Base-by-base conservation (phyloP, 2,797 vertebrate genomes). In the Gadopsis bispinosus region DNA sequence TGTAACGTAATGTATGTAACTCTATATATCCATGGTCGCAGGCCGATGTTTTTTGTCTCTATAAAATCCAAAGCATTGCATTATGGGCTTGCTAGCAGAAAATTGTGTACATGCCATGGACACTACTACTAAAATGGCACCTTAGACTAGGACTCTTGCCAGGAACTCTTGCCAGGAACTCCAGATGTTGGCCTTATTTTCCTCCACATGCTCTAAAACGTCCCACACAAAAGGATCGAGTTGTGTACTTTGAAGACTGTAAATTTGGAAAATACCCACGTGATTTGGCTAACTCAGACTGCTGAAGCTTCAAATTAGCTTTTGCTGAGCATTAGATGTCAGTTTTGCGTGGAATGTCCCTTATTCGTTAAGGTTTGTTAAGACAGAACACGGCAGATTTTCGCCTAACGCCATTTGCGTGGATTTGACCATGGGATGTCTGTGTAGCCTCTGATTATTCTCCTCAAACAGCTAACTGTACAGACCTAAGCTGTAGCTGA, bases 371-470 rank as follows among this genome's bases (percentile, higher is more conserved):
- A 2, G 17, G 2, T 54, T 17, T 19, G 16, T 4, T 58, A 7
- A 58, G 56, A 59, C 33, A 59, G 26, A 56, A 35, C 16, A 41
- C 14, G 20, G 31, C 33, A 3, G 12, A 35, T 37, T 58, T 35
- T n/a, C 0, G 1, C 33, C 31, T 5, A 6, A 9, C 16, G 11
- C 35, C 8, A 1, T 37, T 6, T 59, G 9, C 0, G 4, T 37
- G 5, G n/a, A 20, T 59, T 37, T 11, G 17, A 39, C 5, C 7
- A 1, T 33, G 13, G 35, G 14, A 54, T 7, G 53, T 29, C 26
- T 3, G 11, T 26, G 51, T 53, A 29, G 56, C 33, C 35, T 39
- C 20, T 59, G 19, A 14, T n/a, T 39, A 7, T 60, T 39, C 11
- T 22, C n/a, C 35, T 61, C 17, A 41, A 13, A 37, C 19, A 13